Conservation (phyloP, 2,113 vertebrate genomes). For the Noturus placidus region DNA sequence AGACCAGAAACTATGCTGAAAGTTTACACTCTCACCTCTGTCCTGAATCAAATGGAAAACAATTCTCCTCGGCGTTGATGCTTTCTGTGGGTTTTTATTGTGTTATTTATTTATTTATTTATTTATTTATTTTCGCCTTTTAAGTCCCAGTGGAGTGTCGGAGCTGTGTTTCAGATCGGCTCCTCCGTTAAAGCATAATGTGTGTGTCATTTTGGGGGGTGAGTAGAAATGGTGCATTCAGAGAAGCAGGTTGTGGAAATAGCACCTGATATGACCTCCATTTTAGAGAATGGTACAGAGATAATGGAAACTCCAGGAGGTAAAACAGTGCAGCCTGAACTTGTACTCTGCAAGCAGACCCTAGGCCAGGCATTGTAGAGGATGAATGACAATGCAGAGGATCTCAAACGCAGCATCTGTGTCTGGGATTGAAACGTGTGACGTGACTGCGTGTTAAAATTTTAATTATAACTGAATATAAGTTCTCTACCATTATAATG, state of each 20-base stretch:
- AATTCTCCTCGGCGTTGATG: not conserved
- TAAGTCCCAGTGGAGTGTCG: conserved; percentile 40
- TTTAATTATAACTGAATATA: conserved; percentile 9
- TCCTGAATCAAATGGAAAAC: conserved; percentile 4
- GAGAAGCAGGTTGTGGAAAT: conserved; percentile 69
- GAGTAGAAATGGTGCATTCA: conserved; percentile 66
- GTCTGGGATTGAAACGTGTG: conserved; percentile 2
- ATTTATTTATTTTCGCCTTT: conserved; percentile 43
- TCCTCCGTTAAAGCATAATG: conserved; percentile 54
- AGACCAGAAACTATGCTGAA: not conserved
- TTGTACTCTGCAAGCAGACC: conserved; percentile 41
- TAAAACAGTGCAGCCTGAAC: conserved; percentile 55
- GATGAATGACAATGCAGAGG: conserved; percentile 55
- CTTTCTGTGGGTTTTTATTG: conserved; percentile 13
- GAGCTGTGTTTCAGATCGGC: conserved; percentile 47
- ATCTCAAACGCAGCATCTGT: not conserved
- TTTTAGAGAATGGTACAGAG: conserved; percentile 69
- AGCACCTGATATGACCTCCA: conserved; percentile 69
- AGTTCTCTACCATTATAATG: conserved; percentile 2
- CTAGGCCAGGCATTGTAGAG: conserved; percentile 54
- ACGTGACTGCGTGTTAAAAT: conserved; percentile 2
- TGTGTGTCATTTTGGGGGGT: conserved; percentile 63
- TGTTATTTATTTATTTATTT: too few relatives aligned
- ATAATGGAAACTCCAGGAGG: conserved; percentile 76
- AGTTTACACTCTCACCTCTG: not conserved